These are phyloP conservation scores for Macropodus opercularis DNA, from an alignment of 2,797 vertebrate species.

Conservation along the genomic window DNA sequence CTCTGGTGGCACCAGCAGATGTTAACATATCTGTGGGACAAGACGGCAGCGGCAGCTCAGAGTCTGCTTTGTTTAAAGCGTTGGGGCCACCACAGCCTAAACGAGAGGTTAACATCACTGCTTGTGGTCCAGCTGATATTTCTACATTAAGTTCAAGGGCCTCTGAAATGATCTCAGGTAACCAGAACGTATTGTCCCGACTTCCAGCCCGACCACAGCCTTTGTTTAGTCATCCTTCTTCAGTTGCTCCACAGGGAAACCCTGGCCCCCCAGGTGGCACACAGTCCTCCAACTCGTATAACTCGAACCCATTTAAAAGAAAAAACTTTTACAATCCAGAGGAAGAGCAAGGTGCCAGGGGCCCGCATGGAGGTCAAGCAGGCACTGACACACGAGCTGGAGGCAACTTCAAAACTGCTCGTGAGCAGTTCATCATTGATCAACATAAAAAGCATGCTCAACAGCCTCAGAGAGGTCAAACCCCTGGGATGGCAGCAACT, in stretches of 20 bases:
- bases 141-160: conserved; percentile 38
- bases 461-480: conserved; percentile 72
- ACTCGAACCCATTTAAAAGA: conserved; percentile 80
- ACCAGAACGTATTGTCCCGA: conserved; percentile 21
- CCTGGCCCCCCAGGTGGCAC: conserved; percentile 29
- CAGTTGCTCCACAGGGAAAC: conserved; percentile 48
- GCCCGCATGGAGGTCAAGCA: conserved; percentile 48
- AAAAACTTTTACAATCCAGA: conserved; percentile 80
- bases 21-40: conserved; percentile 74
- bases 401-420: conserved; percentile 88
- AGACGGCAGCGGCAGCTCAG: conserved; percentile 66
- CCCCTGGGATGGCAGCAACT: conserved; percentile 63
- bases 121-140: conserved; percentile 23
- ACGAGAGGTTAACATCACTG: conserved; percentile 35
- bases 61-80: conserved; percentile 49
- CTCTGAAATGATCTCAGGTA: conserved; percentile 32
- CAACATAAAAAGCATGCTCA: conserved; percentile 88
- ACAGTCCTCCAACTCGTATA: conserved; percentile 65
- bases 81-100: conserved; percentile 35
- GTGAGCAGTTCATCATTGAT: conserved; percentile 88
- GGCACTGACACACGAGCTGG: conserved; percentile 45
- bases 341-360: conserved; percentile 61
- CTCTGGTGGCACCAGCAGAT: conserved; percentile 77
- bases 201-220: conserved; percentile 53
- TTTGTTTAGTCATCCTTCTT: conserved; percentile 72